These are phyloP conservation scores for Hesperia comma DNA, from an alignment of 2,888 invertebrate species.

Conservation along the genomic window DNA sequence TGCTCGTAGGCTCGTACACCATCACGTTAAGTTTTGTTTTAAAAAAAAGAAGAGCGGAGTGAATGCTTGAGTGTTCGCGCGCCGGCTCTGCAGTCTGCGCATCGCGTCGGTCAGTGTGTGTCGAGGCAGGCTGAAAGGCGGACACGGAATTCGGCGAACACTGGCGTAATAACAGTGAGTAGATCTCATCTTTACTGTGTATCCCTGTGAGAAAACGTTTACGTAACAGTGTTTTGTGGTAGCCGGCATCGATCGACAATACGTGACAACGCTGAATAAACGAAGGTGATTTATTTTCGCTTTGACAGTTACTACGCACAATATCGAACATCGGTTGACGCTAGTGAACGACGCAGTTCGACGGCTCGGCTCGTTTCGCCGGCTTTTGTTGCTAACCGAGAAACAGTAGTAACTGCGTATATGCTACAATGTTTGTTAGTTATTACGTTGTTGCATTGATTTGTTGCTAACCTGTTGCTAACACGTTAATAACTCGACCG, in stretches of 20 bases:
- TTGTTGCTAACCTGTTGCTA: conserved; percentile 42
- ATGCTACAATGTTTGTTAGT: conserved; percentile 48
- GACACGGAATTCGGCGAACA: conserved; percentile 62
- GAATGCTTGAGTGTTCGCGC: conserved; percentile 50
- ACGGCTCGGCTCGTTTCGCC: conserved; percentile 60
- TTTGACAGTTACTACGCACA: conserved; percentile 73
- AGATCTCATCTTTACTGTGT: conserved; percentile 45
- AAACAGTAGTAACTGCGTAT: conserved; percentile 69
- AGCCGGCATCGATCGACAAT: conserved; percentile 32
- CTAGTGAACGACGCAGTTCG: conserved; percentile 70
- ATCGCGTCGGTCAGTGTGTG: conserved; percentile 56
- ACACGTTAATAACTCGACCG: conserved; percentile 10
- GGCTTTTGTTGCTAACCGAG: conserved; percentile 73
- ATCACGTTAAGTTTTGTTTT: conserved; percentile 43
- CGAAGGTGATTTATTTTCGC: conserved; percentile 57
- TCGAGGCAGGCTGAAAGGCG: conserved; percentile 60
- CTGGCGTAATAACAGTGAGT: conserved; percentile 61
- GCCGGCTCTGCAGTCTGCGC: conserved; percentile 53
- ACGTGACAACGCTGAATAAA: conserved; percentile 24
- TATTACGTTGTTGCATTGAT: conserved; percentile 50
- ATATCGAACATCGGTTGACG: conserved; percentile 59
- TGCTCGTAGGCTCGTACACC: conserved; percentile 34
- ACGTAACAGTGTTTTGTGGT: conserved; percentile 37
- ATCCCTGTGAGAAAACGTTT: conserved; percentile 58
- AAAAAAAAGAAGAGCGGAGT: conserved; percentile 61